These are phyloP conservation scores for Bathynomus jamesi DNA, from an alignment of 1,140 invertebrate genomes.

Conservation along the genomic window DNA sequence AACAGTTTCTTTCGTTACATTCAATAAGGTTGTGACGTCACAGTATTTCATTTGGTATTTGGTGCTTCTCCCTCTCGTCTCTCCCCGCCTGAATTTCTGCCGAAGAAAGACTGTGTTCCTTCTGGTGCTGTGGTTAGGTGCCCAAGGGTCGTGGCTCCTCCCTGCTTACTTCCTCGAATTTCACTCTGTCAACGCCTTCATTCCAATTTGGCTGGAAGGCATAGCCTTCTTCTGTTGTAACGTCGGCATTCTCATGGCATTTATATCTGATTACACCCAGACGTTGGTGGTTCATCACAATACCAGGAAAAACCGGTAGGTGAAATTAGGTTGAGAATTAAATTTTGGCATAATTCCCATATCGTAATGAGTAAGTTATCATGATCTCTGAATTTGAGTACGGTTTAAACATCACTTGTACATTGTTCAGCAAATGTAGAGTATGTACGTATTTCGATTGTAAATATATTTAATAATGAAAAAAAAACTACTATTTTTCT, in stretches of 20 bases:
- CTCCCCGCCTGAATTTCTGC: conserved; percentile 46
- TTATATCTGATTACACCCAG: conserved; percentile 53
- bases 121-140: conserved; percentile 60
- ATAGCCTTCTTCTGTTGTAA: conserved; percentile 69
- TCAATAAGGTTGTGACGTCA: conserved; percentile 93
- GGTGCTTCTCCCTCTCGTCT: conserved; percentile 67
- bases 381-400: too few species aligned
- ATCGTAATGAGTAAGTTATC: too few species aligned
- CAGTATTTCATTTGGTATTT: conserved; percentile 98
- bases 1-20: conserved; percentile 82
- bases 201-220: conserved; percentile 67
- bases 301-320: conserved; percentile 21
- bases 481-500: too few species aligned
- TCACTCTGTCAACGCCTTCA: conserved; percentile 68
- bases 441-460: too few species aligned
- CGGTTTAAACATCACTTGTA: too few species aligned
- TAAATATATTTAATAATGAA: too few species aligned
- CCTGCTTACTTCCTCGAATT: conserved; percentile 89
- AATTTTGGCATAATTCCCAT: too few species aligned
- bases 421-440: too few species aligned
- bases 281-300: conserved; percentile 6
- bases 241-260: conserved; percentile 59
- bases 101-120: conserved; percentile 41
- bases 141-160: conserved; percentile 79
- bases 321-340: too few species aligned